phyloP scores from a whole-genome alignment of 2,797 vertebrate genomes.

The Esox masquinongy region DNA sequence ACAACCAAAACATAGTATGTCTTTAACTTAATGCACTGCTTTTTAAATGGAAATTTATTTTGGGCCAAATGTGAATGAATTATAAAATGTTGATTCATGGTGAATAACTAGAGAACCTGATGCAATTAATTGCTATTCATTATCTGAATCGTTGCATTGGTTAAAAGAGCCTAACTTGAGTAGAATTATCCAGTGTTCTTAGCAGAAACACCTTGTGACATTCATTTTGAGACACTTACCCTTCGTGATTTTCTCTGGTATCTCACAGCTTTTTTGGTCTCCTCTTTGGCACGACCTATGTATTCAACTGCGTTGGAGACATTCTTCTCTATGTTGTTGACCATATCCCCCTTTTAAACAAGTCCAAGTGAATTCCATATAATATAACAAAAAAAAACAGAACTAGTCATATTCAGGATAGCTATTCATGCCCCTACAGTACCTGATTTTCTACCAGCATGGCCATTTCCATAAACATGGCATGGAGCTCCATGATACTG shows the following conservation, averaged over 20 bases:
- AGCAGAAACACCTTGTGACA: background rate
- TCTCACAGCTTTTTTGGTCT: slow-evolving; percentile 91
- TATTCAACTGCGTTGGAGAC: slow-evolving; percentile 89
- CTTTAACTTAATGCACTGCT: too few species aligned
- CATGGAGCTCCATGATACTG: slow-evolving; percentile 90
- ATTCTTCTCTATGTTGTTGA: slow-evolving; percentile 95
- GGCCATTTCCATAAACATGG: slow-evolving; percentile 95
- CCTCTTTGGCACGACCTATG: slow-evolving; percentile 87
- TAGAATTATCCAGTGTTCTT: background rate
- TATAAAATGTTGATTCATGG: too few species aligned
- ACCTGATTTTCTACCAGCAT: slow-evolving; percentile 96
- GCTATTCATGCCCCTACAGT: background rate
- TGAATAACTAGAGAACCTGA: background rate
- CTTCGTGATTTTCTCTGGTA: slow-evolving; percentile 90
- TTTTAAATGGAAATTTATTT: too few species aligned
- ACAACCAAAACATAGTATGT: background rate
- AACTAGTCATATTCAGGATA: background rate
- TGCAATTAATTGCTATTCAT: background rate
- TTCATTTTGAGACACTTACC: slow-evolving; percentile 76
- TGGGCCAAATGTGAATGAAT: too few species aligned
- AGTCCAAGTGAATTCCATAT: background rate
- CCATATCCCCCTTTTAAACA: slow-evolving; percentile 87
- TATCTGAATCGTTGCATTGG: background rate
- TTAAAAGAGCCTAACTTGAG: background rate
- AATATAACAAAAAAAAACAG: background rate